Percentiles rank a stretch among this genome's conserved stretches.
phyloP scores from a whole-genome alignment of 2,888 invertebrate species.

The Candidula unifasciata region DNA sequence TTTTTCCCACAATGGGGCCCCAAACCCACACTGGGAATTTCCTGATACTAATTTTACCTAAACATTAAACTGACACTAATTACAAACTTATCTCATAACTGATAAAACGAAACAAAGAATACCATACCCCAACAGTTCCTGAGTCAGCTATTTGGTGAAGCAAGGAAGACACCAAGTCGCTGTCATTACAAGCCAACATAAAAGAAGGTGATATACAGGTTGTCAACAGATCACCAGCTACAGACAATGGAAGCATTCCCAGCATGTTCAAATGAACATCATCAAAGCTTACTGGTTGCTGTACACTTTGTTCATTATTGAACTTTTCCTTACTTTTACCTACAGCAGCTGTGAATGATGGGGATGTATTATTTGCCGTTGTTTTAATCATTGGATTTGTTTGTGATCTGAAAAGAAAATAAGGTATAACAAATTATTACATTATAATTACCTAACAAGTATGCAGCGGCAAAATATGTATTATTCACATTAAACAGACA shows the following conservation, averaged over 20 bases:
- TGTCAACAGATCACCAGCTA: background rate
- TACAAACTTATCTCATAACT: too few species aligned
- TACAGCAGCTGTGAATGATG: background rate
- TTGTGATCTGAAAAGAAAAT: slow-evolving; percentile 1
- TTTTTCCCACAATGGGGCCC: too few species aligned
- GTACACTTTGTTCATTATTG: background rate
- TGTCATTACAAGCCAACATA: slow-evolving; percentile 3
- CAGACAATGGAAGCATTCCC: slow-evolving; percentile 15
- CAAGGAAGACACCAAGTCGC: slow-evolving; percentile 5
- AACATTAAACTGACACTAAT: too few species aligned
- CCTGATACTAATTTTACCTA: too few species aligned
- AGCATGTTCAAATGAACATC: slow-evolving; percentile 20
- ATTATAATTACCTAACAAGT: background rate
- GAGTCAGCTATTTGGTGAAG: slow-evolving; percentile 13
- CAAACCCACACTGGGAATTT: too few species aligned
- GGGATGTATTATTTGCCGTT: background rate
- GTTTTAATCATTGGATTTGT: background rate
- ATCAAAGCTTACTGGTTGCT: background rate
- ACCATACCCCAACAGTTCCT: slow-evolving; percentile 27
- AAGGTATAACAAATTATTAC: background rate
- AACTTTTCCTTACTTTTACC: background rate
- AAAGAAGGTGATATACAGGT: slow-evolving; percentile 3
- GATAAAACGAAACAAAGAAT: too few species aligned
- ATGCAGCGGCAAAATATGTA: background rate
- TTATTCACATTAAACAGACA: background rate